Evolutionary conservation across 2,888 invertebrate species (phyloP).

Genomic region (Rhamnusium bicolor): DNA sequence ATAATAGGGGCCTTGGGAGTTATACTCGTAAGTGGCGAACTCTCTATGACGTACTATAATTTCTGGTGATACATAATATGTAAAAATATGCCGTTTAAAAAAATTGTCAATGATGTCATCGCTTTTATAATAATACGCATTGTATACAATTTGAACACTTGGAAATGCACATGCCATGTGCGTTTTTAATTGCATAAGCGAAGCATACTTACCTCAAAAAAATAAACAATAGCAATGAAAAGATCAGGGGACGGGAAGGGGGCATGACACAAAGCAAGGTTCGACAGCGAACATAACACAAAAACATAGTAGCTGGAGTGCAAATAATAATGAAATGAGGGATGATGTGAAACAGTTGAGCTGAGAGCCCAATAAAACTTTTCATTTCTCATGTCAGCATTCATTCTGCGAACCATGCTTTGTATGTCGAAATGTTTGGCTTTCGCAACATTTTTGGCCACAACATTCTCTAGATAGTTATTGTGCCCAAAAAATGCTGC

Average conservation of each 20-base stretch:
- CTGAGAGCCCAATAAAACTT: slow-evolving; percentile 70
- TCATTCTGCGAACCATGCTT: slow-evolving; percentile 70
- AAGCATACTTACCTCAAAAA: slow-evolving; percentile 61
- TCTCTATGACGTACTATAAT: too few relatives aligned
- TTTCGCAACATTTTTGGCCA: slow-evolving; percentile 50
- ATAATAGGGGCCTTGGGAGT: too few relatives aligned
- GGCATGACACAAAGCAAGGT: slow-evolving; percentile 71
- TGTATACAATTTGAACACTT: neutral
- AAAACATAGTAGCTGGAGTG: slow-evolving; percentile 56
- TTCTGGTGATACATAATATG: too few relatives aligned
- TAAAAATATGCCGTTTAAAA: too few relatives aligned
- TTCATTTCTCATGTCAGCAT: slow-evolving; percentile 15
- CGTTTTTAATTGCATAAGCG: neutral
- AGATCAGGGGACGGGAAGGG: slow-evolving; percentile 55
- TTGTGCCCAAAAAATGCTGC: slow-evolving; percentile 53
- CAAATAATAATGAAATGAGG: slow-evolving; percentile 62
- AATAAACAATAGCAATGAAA: slow-evolving; percentile 33
- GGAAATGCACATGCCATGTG: neutral
- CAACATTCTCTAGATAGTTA: slow-evolving; percentile 33
- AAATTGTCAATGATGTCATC: too few relatives aligned
- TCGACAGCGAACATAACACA: slow-evolving; percentile 67
- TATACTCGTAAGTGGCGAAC: too few relatives aligned
- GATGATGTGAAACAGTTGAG: slow-evolving; percentile 57
- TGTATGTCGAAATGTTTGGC: slow-evolving; percentile 52
- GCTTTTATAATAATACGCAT: too few relatives aligned